Conservation (phyloP, 2,797 vertebrate genomes). For the Sternotherus odoratus region DNA sequence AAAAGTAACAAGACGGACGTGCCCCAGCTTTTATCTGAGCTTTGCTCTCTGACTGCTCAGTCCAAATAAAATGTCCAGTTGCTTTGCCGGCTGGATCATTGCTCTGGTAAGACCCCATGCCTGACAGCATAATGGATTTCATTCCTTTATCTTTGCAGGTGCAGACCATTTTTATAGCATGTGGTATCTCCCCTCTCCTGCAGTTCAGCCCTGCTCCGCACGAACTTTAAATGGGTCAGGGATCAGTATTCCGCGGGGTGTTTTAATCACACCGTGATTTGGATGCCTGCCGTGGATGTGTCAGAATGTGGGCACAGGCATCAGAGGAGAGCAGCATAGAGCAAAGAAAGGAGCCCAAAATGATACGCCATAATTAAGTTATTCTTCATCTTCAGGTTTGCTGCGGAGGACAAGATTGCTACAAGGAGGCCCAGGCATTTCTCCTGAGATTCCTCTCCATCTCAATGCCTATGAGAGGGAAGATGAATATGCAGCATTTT, state of each 20-base stretch:
- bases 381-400: slow-evolving; percentile 55
- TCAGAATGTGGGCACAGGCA: background rate
- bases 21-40: rapidly evolving
- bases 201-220: rapidly evolving
- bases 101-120: background rate
- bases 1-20: background rate
- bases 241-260: rapidly evolving
- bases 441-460: slow-evolving; percentile 54
- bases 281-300: background rate
- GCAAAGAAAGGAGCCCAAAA: slow-evolving; percentile 28
- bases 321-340: background rate
- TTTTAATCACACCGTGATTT: background rate
- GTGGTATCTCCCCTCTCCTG: background rate
- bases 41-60: rapidly evolving
- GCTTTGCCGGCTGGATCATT: background rate
- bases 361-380: slow-evolving; percentile 60
- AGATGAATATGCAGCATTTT: slow-evolving; percentile 64
- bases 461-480: slow-evolving; percentile 44
- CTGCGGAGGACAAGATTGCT: slow-evolving; percentile 45
- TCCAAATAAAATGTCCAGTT: rapidly evolving
- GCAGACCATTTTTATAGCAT: background rate
- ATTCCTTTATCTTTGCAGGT: background rate
- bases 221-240: background rate
- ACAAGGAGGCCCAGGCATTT: slow-evolving; percentile 32
- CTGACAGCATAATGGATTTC: background rate